Evolutionary conservation across 2,797 vertebrate genomes (phyloP).

Genomic region (Mastacembelus armatus): DNA sequence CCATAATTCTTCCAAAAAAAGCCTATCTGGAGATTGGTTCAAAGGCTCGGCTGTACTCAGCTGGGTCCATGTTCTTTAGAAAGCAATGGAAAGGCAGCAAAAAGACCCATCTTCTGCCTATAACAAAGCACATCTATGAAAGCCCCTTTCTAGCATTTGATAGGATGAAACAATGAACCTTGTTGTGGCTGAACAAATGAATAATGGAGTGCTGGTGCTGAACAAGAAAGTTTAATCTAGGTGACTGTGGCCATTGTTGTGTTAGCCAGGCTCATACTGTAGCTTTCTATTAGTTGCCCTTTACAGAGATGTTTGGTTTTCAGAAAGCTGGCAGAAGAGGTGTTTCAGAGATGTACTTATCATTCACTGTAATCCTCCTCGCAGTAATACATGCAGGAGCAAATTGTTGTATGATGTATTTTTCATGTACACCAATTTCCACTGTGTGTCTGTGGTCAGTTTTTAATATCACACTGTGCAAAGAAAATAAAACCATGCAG

Average conservation of each 20-base stretch:
- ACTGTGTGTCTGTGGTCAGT: not conserved
- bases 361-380: slow-evolving; percentile 25
- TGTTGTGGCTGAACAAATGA: slow-evolving; percentile 54
- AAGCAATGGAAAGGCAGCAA: slow-evolving; percentile 34
- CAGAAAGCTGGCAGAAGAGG: slow-evolving; percentile 8
- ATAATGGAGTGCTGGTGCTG: slow-evolving; percentile 36
- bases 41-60: slow-evolving; percentile 55
- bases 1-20: slow-evolving; percentile 56
- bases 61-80: slow-evolving; percentile 60
- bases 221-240: slow-evolving; percentile 27
- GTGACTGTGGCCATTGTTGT: slow-evolving; percentile 6
- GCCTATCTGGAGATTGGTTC: slow-evolving; percentile 62
- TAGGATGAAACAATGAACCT: slow-evolving; percentile 43
- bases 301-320: slow-evolving; percentile 32
- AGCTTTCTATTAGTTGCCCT: slow-evolving; percentile 8
- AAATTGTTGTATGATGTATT: slow-evolving; percentile 13
- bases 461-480: slow-evolving; percentile 9
- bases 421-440: not conserved
- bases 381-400: not conserved
- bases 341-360: slow-evolving; percentile 17
- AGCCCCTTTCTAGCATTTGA: slow-evolving; percentile 22
- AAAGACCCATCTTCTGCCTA: slow-evolving; percentile 37
- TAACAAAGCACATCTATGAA: slow-evolving; percentile 52
- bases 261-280: not conserved
- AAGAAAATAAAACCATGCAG: slow-evolving; percentile 9